A percentile compares a stretch with the other conserved stretches of the same genome.
These are phyloP conservation scores for Tuta absoluta DNA, from an alignment of 2,888 invertebrate genomes.

Conservation along the genomic window DNA sequence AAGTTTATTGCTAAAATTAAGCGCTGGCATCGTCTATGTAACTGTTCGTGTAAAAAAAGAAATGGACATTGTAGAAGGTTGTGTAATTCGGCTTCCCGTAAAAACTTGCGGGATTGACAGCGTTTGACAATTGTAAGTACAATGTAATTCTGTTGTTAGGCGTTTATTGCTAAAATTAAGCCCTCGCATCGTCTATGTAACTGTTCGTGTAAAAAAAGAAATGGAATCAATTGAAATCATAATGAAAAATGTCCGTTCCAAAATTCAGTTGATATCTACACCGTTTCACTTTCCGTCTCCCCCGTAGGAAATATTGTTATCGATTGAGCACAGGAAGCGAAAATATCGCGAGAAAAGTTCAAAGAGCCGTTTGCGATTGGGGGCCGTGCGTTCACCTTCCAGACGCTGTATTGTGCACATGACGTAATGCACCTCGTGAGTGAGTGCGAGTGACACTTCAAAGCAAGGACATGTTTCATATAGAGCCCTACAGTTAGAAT, in stretches of 20 bases:
- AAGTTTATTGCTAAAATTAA: not conserved
- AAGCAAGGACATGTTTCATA: too few relatives aligned
- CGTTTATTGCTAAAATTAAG: too few relatives aligned
- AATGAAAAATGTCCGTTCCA: constrained; percentile 47
- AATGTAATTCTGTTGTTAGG: too few relatives aligned
- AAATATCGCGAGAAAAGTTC: constrained; percentile 56
- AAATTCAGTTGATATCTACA: constrained; percentile 33
- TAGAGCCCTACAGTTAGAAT: too few relatives aligned
- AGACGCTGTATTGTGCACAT: constrained; percentile 23
- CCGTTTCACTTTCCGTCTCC: constrained; percentile 40
- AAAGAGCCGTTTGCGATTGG: constrained; percentile 44
- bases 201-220: not conserved
- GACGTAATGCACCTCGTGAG: constrained; percentile 19
- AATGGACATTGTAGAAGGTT: too few relatives aligned
- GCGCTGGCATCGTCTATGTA: too few relatives aligned
- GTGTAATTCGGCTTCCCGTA: not conserved
- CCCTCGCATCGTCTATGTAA: too few relatives aligned
- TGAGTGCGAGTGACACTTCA: constrained; percentile 19
- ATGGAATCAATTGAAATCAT: not conserved
- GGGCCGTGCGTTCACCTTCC: constrained; percentile 38
- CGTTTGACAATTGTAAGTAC: not conserved
- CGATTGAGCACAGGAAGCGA: constrained; percentile 55
- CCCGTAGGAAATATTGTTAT: constrained; percentile 57
- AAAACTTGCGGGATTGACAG: not conserved
- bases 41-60: not conserved